phyloP scores from a whole-genome alignment of 2,113 vertebrate genomes.

The Ptyas mucosa region DNA sequence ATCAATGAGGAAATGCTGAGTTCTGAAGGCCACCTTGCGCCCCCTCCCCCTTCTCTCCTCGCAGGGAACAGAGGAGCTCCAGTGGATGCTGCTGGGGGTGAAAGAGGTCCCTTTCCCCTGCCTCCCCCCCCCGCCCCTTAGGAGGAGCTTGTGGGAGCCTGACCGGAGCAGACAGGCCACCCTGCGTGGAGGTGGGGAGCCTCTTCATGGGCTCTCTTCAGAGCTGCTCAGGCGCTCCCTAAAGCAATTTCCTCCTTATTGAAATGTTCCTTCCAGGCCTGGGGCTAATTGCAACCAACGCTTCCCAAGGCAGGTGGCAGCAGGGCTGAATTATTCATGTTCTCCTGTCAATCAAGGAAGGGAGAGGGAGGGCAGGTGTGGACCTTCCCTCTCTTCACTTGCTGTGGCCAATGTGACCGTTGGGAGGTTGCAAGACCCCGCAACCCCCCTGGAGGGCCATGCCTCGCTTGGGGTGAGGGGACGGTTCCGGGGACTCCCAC shows the following conservation, averaged over 20 bases:
- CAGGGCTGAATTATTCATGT: neutral
- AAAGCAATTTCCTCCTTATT: neutral
- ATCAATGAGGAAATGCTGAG: neutral
- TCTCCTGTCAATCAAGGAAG: neutral
- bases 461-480: rapidly evolving
- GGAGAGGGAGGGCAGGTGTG: neutral
- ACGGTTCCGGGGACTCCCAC: neutral
- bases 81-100: neutral
- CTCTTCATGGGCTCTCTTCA: neutral
- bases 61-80: neutral
- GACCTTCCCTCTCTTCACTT: neutral
- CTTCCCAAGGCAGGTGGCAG: neutral
- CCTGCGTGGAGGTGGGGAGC: neutral
- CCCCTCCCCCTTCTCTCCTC: neutral
- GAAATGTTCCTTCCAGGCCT: neutral
- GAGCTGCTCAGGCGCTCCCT: neutral
- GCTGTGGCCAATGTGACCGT: neutral
- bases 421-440: neutral
- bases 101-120: neutral
- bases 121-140: neutral
- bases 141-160: neutral
- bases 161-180: neutral
- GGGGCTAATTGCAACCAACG: neutral
- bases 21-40: neutral
- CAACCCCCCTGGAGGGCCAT: neutral